A percentile compares a stretch with the other conserved stretches of the same genome.
Evolutionary conservation across 2,888 invertebrate species (phyloP).

Genomic region (Dichetophora obliterata): DNA sequence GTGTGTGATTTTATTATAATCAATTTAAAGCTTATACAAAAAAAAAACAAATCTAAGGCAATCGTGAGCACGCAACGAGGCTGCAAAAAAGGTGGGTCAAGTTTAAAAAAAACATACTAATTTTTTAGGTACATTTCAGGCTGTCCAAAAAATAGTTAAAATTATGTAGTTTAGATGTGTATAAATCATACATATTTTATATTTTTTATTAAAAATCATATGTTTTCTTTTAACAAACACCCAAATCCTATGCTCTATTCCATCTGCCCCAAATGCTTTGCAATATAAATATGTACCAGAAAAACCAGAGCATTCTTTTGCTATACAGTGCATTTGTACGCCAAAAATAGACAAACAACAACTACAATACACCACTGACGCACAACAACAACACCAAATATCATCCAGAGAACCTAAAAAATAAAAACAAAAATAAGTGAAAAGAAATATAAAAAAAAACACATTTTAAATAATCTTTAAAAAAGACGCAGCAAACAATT

Average conservation of each 20-base stretch:
- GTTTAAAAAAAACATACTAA: conserved; percentile 55
- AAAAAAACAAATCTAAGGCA: conserved; percentile 29
- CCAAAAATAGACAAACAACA: conserved; percentile 1
- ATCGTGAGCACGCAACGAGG: conserved; percentile 40
- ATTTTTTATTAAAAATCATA: no score
- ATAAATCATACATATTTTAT: no score
- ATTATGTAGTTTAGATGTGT: no score
- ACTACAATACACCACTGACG: neutral
- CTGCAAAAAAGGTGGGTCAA: conserved; percentile 64
- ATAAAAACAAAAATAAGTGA: neutral
- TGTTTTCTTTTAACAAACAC: neutral
- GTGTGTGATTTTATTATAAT: conserved; percentile 34
- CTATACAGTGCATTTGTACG: neutral
- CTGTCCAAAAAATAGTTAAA: no score
- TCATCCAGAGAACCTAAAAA: neutral
- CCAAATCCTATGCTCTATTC: neutral
- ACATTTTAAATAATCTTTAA: conserved; percentile 29
- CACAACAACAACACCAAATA: neutral
- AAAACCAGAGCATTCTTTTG: no score
- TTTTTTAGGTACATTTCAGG: no score
- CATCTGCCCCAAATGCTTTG: neutral
- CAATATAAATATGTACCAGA: neutral
- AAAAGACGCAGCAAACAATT: conserved; percentile 32
- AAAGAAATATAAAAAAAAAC: neutral
- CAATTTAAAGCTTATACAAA: neutral